phyloP scores from a whole-genome alignment of 2,113 vertebrate genomes.

The Microtus richardsoni region DNA sequence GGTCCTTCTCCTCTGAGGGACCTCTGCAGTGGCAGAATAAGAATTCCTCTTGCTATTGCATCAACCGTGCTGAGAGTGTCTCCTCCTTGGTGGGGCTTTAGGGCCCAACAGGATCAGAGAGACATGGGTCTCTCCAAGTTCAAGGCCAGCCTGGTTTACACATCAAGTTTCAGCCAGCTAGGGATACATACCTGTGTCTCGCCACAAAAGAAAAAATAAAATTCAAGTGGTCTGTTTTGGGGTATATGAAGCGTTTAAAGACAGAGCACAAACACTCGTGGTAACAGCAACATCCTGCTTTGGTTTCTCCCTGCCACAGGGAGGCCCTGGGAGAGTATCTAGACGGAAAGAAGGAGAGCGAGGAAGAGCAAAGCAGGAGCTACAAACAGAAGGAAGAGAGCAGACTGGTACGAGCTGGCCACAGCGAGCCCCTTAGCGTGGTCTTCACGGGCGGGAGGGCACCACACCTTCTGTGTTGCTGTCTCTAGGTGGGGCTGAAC shows the following conservation, averaged over 20 bases:
- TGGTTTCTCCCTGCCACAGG: conserved; percentile 62
- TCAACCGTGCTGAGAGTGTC: too few relatives aligned
- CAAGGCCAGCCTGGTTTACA: background rate
- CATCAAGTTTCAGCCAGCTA: too few relatives aligned
- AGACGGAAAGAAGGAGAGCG: conserved; percentile 70
- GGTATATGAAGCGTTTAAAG: background rate
- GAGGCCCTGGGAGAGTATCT: conserved; percentile 81
- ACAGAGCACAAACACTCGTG: background rate
- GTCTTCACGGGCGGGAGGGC: background rate
- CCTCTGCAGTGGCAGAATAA: too few relatives aligned
- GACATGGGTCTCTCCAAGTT: background rate
- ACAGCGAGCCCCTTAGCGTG: background rate
- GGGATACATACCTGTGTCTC: background rate
- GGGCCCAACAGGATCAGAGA: background rate
- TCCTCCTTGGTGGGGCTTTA: too few relatives aligned
- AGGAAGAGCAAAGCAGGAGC: conserved; percentile 80
- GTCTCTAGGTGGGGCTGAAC: background rate
- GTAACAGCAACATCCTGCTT: background rate
- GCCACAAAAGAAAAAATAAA: background rate
- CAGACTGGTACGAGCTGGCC: conserved; percentile 83
- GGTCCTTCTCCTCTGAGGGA: too few relatives aligned
- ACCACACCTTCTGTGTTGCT: background rate
- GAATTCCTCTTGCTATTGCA: too few relatives aligned
- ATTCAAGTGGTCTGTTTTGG: background rate
- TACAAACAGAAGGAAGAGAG: conserved; percentile 85